Evolutionary conservation across 2,888 invertebrate genomes (phyloP), one percentile per base, ranked within the genome.

Genomic region (Chrysolina americana): DNA sequence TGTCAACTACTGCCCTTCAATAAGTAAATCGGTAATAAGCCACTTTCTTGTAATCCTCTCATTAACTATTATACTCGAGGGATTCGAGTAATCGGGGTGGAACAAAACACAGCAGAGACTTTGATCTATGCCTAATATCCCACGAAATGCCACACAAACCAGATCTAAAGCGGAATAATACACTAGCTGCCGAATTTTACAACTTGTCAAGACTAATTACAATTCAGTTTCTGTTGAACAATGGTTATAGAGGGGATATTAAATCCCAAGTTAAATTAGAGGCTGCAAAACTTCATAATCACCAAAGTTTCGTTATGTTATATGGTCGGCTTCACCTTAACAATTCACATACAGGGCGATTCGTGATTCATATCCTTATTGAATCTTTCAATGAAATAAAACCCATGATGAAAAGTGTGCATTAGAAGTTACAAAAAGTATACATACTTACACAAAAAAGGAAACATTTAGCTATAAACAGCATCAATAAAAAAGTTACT

Each of bases 261-360:
- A 59, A 59, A 59, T 41, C 62, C 56, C 53, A 75, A 77, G 77
- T 77, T 77, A 69, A 77, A 77, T 75, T 77, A 71, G 72, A 77
- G 65, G 66, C 68, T 63, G 73, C 62, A 48, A 71, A 75, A 74
- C 77, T 77, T 75, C 77, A 75, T 77, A 77, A 77, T 77, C 70
- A 74, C 77, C 66, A 64, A 77, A 77, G 75, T 77, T 77, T 75
- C 70, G 64, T 72, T 71, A 70, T 73, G 71, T 73, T 77, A 77
- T 75, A 70, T 73, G 65, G 73, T 66, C 70, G 65, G 70, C 44
- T 74, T 71, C 68, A 77, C 69, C 71, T 71, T 71, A 17, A 72
- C 74, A 74, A 75, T 71, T 71, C 63, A 66, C 74, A 44, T 66
- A 65, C 36, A n/a, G 59, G 59, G 59, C n/a, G 59, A 36, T 6